Conservation (phyloP, 1,140 invertebrate genomes). For the Achroia grisella region DNA sequence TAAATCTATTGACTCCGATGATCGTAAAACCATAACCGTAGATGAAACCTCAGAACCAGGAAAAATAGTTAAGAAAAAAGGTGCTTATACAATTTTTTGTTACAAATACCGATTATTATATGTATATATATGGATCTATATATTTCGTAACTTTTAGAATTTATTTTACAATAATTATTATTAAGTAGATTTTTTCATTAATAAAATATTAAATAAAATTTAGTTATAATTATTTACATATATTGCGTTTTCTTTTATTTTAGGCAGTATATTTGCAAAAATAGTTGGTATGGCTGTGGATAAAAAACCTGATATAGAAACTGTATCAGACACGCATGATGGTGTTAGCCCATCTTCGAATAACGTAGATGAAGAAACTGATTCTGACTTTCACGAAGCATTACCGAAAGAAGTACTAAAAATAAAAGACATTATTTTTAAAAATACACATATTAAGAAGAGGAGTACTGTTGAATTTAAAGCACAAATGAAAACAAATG, state of each 20-base stretch:
- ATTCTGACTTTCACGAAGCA: constrained; percentile 79
- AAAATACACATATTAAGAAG: constrained; percentile 24
- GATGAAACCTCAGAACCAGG: constrained; percentile 36
- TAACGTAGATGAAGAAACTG: constrained; percentile 75
- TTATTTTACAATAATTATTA: too few relatives aligned
- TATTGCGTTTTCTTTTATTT: constrained; percentile 10
- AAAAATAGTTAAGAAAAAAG: constrained; percentile 47
- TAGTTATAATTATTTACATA: too few relatives aligned
- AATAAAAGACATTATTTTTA: constrained; percentile 54
- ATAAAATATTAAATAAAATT: too few relatives aligned
- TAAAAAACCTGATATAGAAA: constrained; percentile 69
- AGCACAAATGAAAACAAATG: constrained; percentile 12
- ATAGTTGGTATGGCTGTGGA: constrained; percentile 77
- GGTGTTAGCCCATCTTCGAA: constrained; percentile 28
- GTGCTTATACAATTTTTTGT: constrained; percentile 6
- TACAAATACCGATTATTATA: too few relatives aligned
- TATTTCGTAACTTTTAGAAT: too few relatives aligned
- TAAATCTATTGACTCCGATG: constrained; percentile 74
- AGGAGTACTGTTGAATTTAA: constrained; percentile 42
- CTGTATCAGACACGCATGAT: constrained; percentile 15
- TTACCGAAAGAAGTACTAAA: constrained; percentile 75
- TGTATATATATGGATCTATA: too few relatives aligned
- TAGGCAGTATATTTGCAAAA: constrained; percentile 76
- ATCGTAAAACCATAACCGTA: constrained; percentile 32
- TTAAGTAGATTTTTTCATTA: too few relatives aligned